Evolutionary conservation across 2,797 vertebrate species (phyloP), one percentile per base, ranked within the genome.

Genomic region (Mormyrops attenuatus): DNA sequence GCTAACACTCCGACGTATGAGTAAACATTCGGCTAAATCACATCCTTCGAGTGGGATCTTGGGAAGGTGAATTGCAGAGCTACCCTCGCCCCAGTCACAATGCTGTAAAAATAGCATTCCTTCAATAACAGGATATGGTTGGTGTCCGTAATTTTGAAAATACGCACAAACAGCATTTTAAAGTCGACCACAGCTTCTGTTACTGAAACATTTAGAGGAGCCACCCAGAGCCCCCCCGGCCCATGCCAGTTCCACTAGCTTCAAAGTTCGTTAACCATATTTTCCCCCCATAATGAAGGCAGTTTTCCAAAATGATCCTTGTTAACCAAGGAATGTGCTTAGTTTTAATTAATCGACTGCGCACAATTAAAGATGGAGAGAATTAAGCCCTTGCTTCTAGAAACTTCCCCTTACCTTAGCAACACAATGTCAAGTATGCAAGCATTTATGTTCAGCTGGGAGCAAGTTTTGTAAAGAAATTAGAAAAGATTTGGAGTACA

Each of bases 91-190:
- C 89, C 84, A 90, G 88, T 94, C 92, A 92, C 94, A 93, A 90
- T 90, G 90, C 94, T 91, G 91, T 94, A 95, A 95, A 95, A 93
- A 92, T 93, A 93, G 91, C 91, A 92, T 63, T 89, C 88, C 90
- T 94, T 95, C 93, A 95, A 96, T 94, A 96, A 96, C 96, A 97
- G 96, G 96, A 96, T 95, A 95, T 95, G 95, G 94, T 95, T 94
- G 94, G 91, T 92, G 88, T 94, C 94, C 94, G 93, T 94, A 93
- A 94, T 95, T 95, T 92, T 91, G 89, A 91, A 94, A 95, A 94
- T 93, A 94, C 93, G 92, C 93, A 93, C 95, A 95, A 95, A 95
- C 94, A 95, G 88, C 89, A 92, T 91, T 93, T 92, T 96, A 95
- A 95, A 88, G 91, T 91, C 92, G 93, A 94, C 92, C 91, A 22